These are phyloP conservation scores for Contarinia nasturtii DNA, from an alignment of 1,140 invertebrate species.

Conservation along the genomic window DNA sequence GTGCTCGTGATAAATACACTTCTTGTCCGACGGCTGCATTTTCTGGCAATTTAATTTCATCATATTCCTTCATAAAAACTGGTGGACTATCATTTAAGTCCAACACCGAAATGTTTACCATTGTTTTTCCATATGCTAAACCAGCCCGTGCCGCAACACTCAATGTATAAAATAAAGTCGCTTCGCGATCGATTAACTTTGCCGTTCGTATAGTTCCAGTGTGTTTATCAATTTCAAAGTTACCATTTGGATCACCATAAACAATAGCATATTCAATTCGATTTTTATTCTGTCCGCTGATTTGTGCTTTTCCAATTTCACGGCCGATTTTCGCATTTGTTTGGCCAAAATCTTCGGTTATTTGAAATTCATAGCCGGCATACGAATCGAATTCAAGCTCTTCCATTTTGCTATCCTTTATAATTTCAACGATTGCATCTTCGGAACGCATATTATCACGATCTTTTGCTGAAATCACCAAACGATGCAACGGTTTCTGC, in stretches of 20 bases:
- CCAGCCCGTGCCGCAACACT: constrained; percentile 49
- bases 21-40: constrained; percentile 84
- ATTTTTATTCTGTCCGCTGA: constrained; percentile 28
- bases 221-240: constrained; percentile 61
- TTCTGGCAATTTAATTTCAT: constrained; percentile 58
- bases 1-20: constrained; percentile 66
- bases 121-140: constrained; percentile 45
- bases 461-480: constrained; percentile 61
- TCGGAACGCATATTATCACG: constrained; percentile 50
- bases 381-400: constrained; percentile 49
- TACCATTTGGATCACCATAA: constrained; percentile 56
- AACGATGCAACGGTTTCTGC: constrained; percentile 43
- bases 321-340: constrained; percentile 32
- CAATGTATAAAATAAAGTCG: constrained; percentile 52
- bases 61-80: constrained; percentile 52
- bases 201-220: constrained; percentile 62
- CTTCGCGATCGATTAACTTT: constrained; percentile 68
- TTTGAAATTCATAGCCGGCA: constrained; percentile 58
- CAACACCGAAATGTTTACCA: constrained; percentile 61
- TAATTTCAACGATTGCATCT: constrained; percentile 64
- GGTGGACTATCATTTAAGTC: constrained; percentile 89
- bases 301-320: constrained; percentile 56
- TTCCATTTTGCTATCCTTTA: constrained; percentile 48
- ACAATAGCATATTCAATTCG: constrained; percentile 51
- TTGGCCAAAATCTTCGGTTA: constrained; percentile 58